Evolutionary conservation across 92 coral and sea anemone species (phyloP).

Genomic region (Micromussa lordhowensis): DNA sequence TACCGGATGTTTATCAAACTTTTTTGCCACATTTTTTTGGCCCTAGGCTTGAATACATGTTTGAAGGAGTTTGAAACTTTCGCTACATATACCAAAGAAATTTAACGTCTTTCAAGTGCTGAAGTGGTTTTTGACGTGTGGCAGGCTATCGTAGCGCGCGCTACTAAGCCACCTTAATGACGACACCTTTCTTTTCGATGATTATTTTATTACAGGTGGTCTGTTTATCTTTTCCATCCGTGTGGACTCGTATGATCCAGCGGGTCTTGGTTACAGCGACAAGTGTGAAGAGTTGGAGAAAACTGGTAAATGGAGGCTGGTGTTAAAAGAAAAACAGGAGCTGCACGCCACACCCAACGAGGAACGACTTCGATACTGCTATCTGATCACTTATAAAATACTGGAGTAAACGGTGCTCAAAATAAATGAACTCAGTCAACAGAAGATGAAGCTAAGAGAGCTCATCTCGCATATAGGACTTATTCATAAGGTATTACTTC

Average conservation of each 20-base stretch:
- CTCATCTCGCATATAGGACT: too few species aligned
- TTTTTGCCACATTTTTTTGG: too few species aligned
- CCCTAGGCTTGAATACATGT: too few species aligned
- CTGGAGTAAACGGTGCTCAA: background rate
- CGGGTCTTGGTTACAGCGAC: background rate
- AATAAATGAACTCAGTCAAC: background rate
- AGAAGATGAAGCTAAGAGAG: too few species aligned
- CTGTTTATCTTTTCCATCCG: constrained; percentile 31
- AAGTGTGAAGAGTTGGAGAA: constrained; percentile 36
- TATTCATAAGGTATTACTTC: too few species aligned
- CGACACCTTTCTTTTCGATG: background rate
- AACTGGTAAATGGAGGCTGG: constrained; percentile 17
- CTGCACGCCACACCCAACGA: background rate
- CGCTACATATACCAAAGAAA: too few species aligned
- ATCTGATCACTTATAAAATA: constrained; percentile 11
- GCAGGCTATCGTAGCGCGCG: too few species aligned
- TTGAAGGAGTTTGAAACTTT: too few species aligned
- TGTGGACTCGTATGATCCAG: constrained; percentile 25
- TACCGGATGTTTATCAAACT: too few species aligned
- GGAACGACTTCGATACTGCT: background rate
- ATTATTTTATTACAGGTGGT: background rate
- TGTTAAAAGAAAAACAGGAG: background rate
- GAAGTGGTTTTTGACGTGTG: too few species aligned
- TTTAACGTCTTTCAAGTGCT: too few species aligned
- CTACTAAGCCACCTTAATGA: too few species aligned